Conservation (phyloP, 2,113 vertebrate species). For the Tyrannus savana region DNA sequence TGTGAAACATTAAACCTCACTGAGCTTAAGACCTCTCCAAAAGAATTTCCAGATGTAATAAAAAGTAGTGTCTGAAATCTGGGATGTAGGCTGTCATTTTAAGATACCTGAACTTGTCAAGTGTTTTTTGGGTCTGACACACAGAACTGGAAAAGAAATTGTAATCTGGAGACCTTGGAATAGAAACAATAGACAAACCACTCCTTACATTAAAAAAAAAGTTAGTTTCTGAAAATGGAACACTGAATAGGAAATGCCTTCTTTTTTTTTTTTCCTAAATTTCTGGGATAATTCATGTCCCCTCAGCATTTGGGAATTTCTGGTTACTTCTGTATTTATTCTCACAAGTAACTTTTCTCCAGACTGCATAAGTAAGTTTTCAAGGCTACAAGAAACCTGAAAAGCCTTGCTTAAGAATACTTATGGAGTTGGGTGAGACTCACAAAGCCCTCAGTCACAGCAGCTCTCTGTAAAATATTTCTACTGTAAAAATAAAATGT, state of each 20-base stretch:
- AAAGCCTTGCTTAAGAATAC: background rate
- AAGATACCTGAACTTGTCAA: background rate
- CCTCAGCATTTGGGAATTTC: background rate
- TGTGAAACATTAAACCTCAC: background rate
- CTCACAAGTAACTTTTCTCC: background rate
- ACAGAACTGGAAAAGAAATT: background rate
- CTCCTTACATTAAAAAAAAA: background rate
- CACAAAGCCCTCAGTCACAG: background rate
- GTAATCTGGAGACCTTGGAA: background rate
- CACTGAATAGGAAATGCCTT: background rate
- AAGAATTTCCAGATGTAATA: background rate
- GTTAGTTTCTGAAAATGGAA: background rate
- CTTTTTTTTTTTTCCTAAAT: background rate
- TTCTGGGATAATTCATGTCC: background rate
- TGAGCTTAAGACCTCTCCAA: background rate
- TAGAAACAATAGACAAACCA: background rate
- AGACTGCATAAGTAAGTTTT: background rate
- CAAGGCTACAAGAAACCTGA: background rate
- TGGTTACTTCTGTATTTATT: background rate
- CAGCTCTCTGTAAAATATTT: background rate
- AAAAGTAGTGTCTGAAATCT: background rate
- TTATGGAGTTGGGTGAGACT: background rate
- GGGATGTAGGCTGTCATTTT: background rate
- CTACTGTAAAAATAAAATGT: background rate
- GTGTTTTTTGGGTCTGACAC: background rate